Evolutionary conservation across 2,113 vertebrate species (phyloP), one percentile per base, ranked within the genome.

Genomic region (Anolis sagrei): DNA sequence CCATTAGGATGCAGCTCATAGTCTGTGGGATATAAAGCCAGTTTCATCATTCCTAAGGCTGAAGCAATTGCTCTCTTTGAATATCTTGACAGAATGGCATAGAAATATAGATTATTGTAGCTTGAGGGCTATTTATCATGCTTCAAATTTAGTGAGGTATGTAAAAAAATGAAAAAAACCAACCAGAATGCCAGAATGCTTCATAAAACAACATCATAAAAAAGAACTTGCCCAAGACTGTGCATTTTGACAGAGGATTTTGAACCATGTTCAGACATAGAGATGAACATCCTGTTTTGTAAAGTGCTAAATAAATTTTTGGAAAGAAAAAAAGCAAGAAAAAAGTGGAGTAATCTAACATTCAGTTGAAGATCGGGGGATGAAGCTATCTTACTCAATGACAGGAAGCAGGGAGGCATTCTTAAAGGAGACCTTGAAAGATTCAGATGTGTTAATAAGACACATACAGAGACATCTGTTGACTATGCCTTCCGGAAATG

Each of bases 21-120:
- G 54, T 58, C 54, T 58, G 54, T 39, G 44, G 4, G 81, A 51
- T 51, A 82, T 70, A 51, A 11, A 81, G 79, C 23, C 44, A 34
- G 29, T 72, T 82, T 82, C 81, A 82, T 82, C 81, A 82, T 82
- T 82, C 18, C 58, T 72, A 73, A 82, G 58, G 69, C 49, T 73
- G 49, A 29, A 73, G 81, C 81, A 82, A 73, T 82, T 73, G 68
- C 81, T 73, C 58, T 73, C 68, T 58, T 58, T 54, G n/a, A 19
- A 25, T 82, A 27, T 39, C 48, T 82, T 73, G 81, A 82, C 66
- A 70, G 81, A 73, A 14, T 73, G 69, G 23, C 23, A 21, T 7
- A 16, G 69, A n/a, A 23, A 32, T 44, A 58, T 73, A 72, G 69
- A 73, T 73, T 73, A 70, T 39, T 73, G 81, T 13, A 82, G 68